Percentiles rank a stretch among this genome's conserved stretches.
phyloP scores from a whole-genome alignment of 2,888 invertebrate genomes.

The Lobophora halterata region DNA sequence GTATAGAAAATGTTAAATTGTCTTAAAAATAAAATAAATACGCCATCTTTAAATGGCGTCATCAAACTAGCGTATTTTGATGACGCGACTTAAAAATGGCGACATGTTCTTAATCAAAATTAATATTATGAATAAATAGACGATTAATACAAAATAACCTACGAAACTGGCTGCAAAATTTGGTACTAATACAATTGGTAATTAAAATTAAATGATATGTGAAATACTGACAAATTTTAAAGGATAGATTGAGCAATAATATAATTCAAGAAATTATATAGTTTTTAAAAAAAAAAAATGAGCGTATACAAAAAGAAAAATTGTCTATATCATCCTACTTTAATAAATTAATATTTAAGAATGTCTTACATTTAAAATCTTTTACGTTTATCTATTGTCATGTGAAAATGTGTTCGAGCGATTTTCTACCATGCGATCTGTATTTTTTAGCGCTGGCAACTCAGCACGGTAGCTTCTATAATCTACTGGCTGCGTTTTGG shows the following conservation, averaged over 20 bases:
- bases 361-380: constrained; percentile 38
- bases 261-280: constrained; percentile 14
- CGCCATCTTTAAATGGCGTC: constrained; percentile 11
- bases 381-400: constrained; percentile 44
- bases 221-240: neutral
- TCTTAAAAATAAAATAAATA: constrained; percentile 29
- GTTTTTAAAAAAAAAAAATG: neutral
- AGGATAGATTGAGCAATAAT: constrained; percentile 25
- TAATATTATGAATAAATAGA: constrained; percentile 20
- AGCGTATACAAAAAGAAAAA: neutral
- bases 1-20: constrained; percentile 50
- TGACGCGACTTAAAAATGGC: constrained; percentile 6
- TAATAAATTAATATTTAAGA: too few species aligned
- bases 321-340: neutral
- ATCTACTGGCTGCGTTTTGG: constrained; percentile 53
- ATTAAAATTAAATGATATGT: constrained; percentile 20
- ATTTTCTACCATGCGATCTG: constrained; percentile 40
- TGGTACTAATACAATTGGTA: constrained; percentile 57
- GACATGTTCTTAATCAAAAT: constrained; percentile 5
- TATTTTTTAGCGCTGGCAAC: constrained; percentile 57
- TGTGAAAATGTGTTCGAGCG: constrained; percentile 25
- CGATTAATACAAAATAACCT: constrained; percentile 33
- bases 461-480: constrained; percentile 51
- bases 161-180: constrained; percentile 63
- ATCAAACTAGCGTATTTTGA: constrained; percentile 1